Conservation (phyloP, 2,888 invertebrate species). For the Cheilosia variabilis region DNA sequence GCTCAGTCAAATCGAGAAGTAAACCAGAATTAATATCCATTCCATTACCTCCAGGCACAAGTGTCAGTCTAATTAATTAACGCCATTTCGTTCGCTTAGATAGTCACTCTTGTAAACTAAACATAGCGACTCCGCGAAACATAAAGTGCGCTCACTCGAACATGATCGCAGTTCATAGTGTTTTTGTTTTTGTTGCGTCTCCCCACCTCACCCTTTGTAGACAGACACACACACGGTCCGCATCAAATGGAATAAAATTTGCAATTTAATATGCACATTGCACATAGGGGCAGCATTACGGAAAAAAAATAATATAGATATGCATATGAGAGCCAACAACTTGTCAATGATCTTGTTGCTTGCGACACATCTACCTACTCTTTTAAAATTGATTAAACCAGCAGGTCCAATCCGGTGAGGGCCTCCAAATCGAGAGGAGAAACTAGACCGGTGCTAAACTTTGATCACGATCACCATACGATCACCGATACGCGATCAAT, state of each 20-base stretch:
- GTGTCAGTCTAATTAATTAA: conserved; percentile 60
- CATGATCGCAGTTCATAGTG: conserved; percentile 43
- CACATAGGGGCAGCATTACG: conserved; percentile 55
- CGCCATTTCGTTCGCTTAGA: conserved; percentile 30
- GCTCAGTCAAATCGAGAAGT: conserved; percentile 9
- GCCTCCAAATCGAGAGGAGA: conserved; percentile 25
- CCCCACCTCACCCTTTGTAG: conserved; percentile 1
- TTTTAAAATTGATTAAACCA: conserved; percentile 52
- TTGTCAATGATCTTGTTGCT: conserved; percentile 70
- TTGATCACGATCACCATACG: conserved; percentile 47
- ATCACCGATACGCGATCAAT: conserved; percentile 50
- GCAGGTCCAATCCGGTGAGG: conserved; percentile 71
- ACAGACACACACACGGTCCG: not conserved
- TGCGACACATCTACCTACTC: conserved; percentile 48
- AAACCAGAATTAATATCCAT: not conserved
- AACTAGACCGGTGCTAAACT: conserved; percentile 30
- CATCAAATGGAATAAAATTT: conserved; percentile 36
- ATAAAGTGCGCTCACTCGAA: conserved; percentile 38
- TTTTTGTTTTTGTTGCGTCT: not conserved
- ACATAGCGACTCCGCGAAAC: conserved; percentile 19
- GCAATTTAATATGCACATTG: conserved; percentile 67
- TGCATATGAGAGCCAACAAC: conserved; percentile 27
- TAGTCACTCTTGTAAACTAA: conserved; percentile 20
- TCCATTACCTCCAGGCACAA: conserved; percentile 10
- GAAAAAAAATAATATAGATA: too few relatives aligned